Percentiles rank a stretch among this genome's conserved stretches.
phyloP scores from a whole-genome alignment of 2,113 vertebrate species.

The Trochalopteron elliotii region DNA sequence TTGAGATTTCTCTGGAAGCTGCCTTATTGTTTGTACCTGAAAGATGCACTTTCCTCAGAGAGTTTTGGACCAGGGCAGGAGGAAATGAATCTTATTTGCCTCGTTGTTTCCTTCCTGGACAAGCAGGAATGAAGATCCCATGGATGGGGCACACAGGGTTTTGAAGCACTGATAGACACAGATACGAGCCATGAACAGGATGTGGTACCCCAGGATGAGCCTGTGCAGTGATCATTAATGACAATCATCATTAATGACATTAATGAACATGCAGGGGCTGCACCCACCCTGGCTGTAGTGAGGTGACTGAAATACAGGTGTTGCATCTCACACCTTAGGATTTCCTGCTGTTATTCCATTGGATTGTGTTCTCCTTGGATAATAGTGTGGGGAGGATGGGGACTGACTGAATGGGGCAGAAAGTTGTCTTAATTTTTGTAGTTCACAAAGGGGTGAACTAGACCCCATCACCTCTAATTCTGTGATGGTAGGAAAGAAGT shows the following conservation, averaged over 20 bases:
- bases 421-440: not conserved
- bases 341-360: not conserved
- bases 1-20: not conserved
- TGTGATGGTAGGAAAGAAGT: not conserved
- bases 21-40: not conserved
- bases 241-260: not conserved
- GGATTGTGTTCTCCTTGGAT: not conserved
- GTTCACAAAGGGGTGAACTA: not conserved
- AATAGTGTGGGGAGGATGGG: too few relatives aligned
- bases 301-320: not conserved
- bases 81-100: accelerated
- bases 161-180: not conserved
- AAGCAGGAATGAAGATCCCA: not conserved
- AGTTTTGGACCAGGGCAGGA: not conserved
- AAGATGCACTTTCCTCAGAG: not conserved
- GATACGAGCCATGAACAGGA: accelerated
- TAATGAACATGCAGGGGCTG: not conserved
- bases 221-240: not conserved
- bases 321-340: not conserved
- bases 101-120: not conserved
- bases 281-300: not conserved
- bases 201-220: accelerated
- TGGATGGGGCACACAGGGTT: not conserved
- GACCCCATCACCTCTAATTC: not conserved
- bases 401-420: not conserved